Evolutionary conservation across 2,113 vertebrate genomes (phyloP), one percentile per base, ranked within the genome.

Genomic region (Athene noctua): DNA sequence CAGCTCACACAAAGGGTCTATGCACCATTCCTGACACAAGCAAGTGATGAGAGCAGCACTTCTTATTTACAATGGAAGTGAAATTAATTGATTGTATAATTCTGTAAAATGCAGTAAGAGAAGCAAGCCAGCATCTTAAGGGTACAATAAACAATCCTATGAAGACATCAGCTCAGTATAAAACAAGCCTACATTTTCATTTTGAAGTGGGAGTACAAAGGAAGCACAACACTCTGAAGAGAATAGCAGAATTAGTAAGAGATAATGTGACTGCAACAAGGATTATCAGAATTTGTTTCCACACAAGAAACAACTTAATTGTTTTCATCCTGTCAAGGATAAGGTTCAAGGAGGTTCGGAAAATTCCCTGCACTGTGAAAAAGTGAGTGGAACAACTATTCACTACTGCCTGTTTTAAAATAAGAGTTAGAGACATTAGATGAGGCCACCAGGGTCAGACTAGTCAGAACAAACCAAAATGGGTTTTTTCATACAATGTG

Each of bases 41-140:
- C 26, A 59, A 86, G 30, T 1, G 1, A 55, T 32, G 10, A 1
- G 1, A 73, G 46, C 4, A n/a, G 26, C 27, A 15, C 2, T 59
- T n/a, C 38, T 65, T 61, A 25, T 40, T 84, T 66, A 66, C 12
- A 82, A 38, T 25, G 5, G 17, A 38, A 66, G 46, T 40, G 38
- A 79, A 81, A 78, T 78, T 67, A n/a, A 51, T 6, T 46, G 18
- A 42, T 4, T 17, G 15, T 42, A 40, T 32, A 54, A 54, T n/a
- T 91, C 32, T 58, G 25, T 13, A 75, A 80, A 40, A 15, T 19
- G 16, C 4, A 58, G 40, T 47, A 66, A 46, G 32, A 44, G 14
- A 47, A 62, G 20, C n/a, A 80, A 89, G 10, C 21, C 42, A 77
- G 14, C 21, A 51, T 88, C 34, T 54, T 42, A 72, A 71, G 20